Evolutionary conservation across 2,797 vertebrate species (phyloP).

Genomic region (Cheracebus regulus): DNA sequence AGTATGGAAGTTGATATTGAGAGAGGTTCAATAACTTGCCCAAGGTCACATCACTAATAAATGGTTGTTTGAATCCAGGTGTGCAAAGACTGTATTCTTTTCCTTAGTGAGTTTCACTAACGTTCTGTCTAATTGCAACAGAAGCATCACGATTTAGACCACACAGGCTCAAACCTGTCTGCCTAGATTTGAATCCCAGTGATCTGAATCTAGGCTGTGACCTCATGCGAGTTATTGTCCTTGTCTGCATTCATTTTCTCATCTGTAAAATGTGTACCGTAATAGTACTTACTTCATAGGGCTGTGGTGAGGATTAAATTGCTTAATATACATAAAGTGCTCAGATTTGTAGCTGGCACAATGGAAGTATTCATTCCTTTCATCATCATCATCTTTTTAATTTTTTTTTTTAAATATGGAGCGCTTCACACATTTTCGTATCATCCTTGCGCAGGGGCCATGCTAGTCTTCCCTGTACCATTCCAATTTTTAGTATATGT

Average conservation of each 20-base stretch:
- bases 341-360: neutral
- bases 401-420: no score
- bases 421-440: no score
- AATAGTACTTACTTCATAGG: neutral
- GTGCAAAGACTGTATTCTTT: neutral
- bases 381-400: neutral
- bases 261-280: neutral
- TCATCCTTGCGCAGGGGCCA: no score
- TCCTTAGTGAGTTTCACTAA: neutral
- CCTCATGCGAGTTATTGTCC: neutral
- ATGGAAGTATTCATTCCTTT: neutral
- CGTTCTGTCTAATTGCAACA: neutral
- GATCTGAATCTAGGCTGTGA: neutral
- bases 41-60: neutral
- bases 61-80: neutral
- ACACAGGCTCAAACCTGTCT: rapidly evolving
- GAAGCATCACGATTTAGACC: neutral
- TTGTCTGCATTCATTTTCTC: neutral
- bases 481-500: no score
- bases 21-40: neutral
- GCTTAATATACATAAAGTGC: neutral
- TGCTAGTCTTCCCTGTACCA: no score
- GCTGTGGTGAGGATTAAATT: neutral
- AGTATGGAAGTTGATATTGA: neutral
- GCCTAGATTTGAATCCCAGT: neutral